A percentile compares a stretch with the other conserved stretches of the same genome.
Evolutionary conservation across 30 jellyfish, hydroid and myxozoan species (phyloP).

Genomic region (Morbakka virulenta): DNA sequence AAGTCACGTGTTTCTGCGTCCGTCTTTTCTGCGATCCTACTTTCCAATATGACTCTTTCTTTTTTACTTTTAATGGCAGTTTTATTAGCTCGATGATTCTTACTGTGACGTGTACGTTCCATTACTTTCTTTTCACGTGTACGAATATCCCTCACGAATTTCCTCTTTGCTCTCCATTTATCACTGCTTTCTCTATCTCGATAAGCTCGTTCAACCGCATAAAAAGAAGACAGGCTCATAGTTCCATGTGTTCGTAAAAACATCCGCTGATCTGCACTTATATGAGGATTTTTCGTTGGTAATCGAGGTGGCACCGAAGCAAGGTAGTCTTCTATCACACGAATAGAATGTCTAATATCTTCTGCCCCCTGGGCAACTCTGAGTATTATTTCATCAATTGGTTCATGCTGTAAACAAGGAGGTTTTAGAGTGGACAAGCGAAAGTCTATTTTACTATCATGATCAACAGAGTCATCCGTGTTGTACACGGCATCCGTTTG

Average conservation of each 20-base stretch:
- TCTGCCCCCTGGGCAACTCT: slow-evolving; percentile 61
- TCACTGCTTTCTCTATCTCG: slow-evolving; percentile 71
- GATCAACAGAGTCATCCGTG: background rate
- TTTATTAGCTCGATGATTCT: slow-evolving; percentile 4
- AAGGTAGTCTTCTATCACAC: slow-evolving; percentile 22
- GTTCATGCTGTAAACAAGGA: slow-evolving; percentile 33
- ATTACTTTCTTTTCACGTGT: background rate
- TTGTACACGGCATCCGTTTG: background rate
- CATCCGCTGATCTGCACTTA: slow-evolving; percentile 57
- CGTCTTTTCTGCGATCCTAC: background rate
- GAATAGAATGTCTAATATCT: slow-evolving; percentile 55
- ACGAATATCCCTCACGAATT: slow-evolving; percentile 28
- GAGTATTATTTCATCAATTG: slow-evolving; percentile 42
- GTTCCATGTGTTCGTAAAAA: slow-evolving; percentile 75
- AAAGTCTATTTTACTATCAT: slow-evolving; percentile 29
- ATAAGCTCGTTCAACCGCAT: slow-evolving; percentile 85
- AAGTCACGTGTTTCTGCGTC: slow-evolving; percentile 1
- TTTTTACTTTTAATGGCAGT: background rate
- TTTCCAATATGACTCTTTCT: background rate
- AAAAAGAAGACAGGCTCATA: slow-evolving; percentile 67
- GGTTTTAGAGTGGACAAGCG: slow-evolving; percentile 49
- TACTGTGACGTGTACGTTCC: background rate
- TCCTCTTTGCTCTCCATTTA: background rate
- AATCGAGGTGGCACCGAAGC: slow-evolving; percentile 11
- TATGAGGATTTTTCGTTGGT: slow-evolving; percentile 11